phyloP scores from a whole-genome alignment of 2,888 invertebrate genomes.

The Elmis aenea region DNA sequence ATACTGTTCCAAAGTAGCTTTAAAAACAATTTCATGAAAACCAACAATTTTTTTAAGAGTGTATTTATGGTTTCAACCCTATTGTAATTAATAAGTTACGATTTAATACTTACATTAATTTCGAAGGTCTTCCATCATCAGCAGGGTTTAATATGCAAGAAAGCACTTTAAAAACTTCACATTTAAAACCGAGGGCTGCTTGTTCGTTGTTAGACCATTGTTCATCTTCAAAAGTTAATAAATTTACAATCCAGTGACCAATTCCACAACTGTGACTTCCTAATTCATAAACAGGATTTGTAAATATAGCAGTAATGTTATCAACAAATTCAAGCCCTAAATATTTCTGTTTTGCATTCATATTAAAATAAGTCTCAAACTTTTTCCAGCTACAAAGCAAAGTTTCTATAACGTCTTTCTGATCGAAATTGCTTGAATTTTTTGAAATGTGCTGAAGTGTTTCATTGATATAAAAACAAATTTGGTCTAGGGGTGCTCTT shows the following conservation, averaged over 20 bases:
- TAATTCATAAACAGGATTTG: conserved; percentile 6
- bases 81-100: too few species aligned
- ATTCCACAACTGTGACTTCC: conserved; percentile 7
- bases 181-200: conserved; percentile 19
- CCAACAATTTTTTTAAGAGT: too few species aligned
- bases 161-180: conserved; percentile 26
- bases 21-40: too few species aligned
- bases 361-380: conserved; percentile 28
- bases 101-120: conserved; percentile 32
- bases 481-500: too few species aligned
- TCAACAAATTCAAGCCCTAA: conserved; percentile 30
- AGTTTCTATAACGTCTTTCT: conserved; percentile 13
- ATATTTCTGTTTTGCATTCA: conserved; percentile 10
- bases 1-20: too few species aligned
- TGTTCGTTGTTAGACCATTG: conserved; percentile 14
- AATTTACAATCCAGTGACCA: conserved; percentile 19
- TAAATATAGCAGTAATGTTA: conserved; percentile 8
- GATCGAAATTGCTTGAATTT: conserved; percentile 17
- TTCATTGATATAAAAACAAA: too few species aligned
- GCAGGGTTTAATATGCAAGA: conserved; percentile 18
- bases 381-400: conserved; percentile 28
- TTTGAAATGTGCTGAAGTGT: conserved; percentile 13
- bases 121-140: too few species aligned
- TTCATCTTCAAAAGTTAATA: conserved; percentile 15
- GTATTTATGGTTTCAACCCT: too few species aligned